phyloP scores from a whole-genome alignment of 2,797 vertebrate genomes.

The Miichthys miiuy region DNA sequence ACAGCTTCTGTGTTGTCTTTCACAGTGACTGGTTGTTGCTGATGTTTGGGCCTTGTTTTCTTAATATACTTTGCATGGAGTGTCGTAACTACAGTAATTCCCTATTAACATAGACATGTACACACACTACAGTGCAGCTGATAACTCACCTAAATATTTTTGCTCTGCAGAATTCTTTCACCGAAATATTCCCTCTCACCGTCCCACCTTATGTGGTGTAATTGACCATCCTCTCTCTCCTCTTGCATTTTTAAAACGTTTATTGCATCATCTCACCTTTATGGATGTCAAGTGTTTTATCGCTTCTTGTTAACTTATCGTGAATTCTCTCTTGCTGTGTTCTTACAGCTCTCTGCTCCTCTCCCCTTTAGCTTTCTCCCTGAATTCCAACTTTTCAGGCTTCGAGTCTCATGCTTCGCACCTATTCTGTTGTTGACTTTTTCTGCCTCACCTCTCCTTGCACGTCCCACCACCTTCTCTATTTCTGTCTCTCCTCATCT shows the following conservation, averaged over 20 bases:
- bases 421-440: conserved; percentile 26
- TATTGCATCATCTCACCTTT: conserved; percentile 11
- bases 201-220: conserved; percentile 6
- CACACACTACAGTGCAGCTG: not conserved
- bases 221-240: not conserved
- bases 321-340: not conserved
- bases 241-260: not conserved
- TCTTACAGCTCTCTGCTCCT: conserved; percentile 1
- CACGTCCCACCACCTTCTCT: conserved; percentile 32
- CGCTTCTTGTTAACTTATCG: not conserved
- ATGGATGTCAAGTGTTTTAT: conserved; percentile 13
- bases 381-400: conserved; percentile 11
- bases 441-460: conserved; percentile 33
- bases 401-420: conserved; percentile 29
- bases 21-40: not conserved
- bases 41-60: not conserved
- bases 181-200: not conserved
- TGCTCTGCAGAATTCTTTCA: not conserved
- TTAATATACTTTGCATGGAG: not conserved
- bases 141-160: conserved; percentile 5
- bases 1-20: not conserved
- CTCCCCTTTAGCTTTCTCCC: conserved; percentile 4
- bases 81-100: not conserved
- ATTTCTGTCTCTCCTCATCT: conserved; percentile 41
- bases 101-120: not conserved